phyloP scores from a whole-genome alignment of 2,888 invertebrate genomes.

The Ormyrus thymus region DNA sequence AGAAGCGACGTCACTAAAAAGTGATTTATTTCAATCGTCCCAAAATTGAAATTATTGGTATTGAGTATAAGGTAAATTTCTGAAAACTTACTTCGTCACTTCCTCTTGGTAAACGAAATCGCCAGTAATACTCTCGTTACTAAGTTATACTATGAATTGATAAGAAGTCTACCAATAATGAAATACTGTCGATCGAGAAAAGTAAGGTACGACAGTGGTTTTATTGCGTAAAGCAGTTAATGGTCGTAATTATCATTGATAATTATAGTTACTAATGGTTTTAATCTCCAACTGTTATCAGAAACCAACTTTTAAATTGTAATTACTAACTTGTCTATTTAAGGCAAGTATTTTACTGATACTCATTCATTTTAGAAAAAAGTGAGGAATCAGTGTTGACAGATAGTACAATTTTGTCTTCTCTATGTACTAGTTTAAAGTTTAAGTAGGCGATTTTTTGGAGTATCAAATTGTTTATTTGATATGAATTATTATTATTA shows the following conservation, averaged over 20 bases:
- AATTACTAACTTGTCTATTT: constrained; percentile 53
- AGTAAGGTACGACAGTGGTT: constrained; percentile 67
- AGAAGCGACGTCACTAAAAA: constrained; percentile 71
- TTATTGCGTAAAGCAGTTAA: constrained; percentile 69
- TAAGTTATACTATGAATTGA: constrained; percentile 71
- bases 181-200: constrained; percentile 65
- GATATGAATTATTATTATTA: constrained; percentile 21
- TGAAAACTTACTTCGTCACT: constrained; percentile 65
- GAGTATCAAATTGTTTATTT: constrained; percentile 13
- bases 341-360: constrained; percentile 51
- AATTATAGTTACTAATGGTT: constrained; percentile 73
- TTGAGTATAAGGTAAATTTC: constrained; percentile 65
- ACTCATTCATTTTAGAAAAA: constrained; percentile 51
- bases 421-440: constrained; percentile 9
- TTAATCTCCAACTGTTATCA: constrained; percentile 72
- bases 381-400: constrained; percentile 54
- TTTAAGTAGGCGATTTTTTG: constrained; percentile 14
- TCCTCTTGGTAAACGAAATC: constrained; percentile 66
- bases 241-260: constrained; percentile 69
- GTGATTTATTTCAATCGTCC: constrained; percentile 59
- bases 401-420: constrained; percentile 43
- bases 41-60: constrained; percentile 57
- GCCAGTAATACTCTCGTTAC: constrained; percentile 71
- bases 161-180: constrained; percentile 69
- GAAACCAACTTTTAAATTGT: constrained; percentile 69